Percentiles rank a stretch among this genome's conserved stretches.
Conservation (phyloP, 2,113 vertebrate species). For the Brevimyrus niger region DNA sequence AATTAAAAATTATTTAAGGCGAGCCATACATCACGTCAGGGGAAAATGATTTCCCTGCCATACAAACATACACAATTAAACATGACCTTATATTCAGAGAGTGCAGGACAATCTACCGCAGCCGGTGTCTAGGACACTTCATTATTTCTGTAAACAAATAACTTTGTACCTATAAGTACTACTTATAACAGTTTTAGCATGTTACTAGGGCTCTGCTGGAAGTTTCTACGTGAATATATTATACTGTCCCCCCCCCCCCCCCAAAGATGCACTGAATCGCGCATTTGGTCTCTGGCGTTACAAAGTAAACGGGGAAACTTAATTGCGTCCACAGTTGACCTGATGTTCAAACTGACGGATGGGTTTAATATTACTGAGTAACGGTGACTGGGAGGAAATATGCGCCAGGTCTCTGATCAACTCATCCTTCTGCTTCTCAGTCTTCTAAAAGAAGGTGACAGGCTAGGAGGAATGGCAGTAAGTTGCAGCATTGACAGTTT, state of each 20-base stretch:
- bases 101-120: background rate
- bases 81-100: background rate
- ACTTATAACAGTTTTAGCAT: background rate
- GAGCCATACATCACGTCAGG: background rate
- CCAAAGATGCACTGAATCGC: background rate
- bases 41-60: background rate
- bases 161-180: background rate
- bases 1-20: background rate
- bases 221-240: background rate
- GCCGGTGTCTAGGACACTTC: background rate
- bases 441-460: conserved; percentile 7
- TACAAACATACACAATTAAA: background rate
- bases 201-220: background rate
- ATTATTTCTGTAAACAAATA: conserved; percentile 1
- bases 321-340: background rate
- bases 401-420: conserved; percentile 3
- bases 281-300: background rate
- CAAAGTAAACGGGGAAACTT: background rate
- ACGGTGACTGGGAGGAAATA: conserved; percentile 11
- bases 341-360: conserved; percentile 13
- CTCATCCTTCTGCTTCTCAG: conserved; percentile 1
- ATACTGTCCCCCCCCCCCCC: no score
- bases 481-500: conserved; percentile 12
- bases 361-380: conserved; percentile 25
- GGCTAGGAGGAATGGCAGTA: background rate